These are phyloP conservation scores for Athene noctua DNA, from an alignment of 2,113 vertebrate species.

Conservation along the genomic window DNA sequence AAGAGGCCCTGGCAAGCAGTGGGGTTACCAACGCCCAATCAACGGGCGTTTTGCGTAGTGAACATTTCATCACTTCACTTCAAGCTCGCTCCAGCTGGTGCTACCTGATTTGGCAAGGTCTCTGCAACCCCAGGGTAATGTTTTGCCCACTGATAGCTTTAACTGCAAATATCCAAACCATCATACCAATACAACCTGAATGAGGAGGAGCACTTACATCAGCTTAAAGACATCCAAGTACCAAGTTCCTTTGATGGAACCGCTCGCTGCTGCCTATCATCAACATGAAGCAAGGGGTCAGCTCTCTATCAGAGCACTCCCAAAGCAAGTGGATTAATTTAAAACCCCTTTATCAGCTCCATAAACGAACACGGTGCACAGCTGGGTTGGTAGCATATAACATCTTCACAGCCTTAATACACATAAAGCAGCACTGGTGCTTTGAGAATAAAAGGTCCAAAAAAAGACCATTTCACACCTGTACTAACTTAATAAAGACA, in stretches of 20 bases:
- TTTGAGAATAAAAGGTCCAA: background rate
- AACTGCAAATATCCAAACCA: background rate
- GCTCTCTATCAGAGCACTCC: background rate
- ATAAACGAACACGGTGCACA: background rate
- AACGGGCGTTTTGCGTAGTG: background rate
- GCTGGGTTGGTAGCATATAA: background rate
- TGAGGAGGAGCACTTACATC: background rate
- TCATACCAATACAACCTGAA: background rate
- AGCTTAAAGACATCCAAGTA: background rate
- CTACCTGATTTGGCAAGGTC: background rate
- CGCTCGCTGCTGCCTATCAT: background rate
- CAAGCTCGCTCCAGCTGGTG: background rate
- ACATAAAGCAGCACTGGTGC: background rate
- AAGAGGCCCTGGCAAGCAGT: background rate
- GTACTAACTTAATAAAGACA: background rate
- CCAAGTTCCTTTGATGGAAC: background rate
- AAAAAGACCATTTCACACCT: background rate
- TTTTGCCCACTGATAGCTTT: background rate
- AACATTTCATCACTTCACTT: background rate
- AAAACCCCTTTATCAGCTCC: conserved; percentile 12
- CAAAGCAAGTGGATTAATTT: conserved; percentile 3
- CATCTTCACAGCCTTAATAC: background rate
- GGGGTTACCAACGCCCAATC: background rate
- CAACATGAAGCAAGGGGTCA: background rate
- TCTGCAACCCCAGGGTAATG: background rate